phyloP scores from a whole-genome alignment of 2,888 invertebrate genomes.

The Germaria angustata region DNA sequence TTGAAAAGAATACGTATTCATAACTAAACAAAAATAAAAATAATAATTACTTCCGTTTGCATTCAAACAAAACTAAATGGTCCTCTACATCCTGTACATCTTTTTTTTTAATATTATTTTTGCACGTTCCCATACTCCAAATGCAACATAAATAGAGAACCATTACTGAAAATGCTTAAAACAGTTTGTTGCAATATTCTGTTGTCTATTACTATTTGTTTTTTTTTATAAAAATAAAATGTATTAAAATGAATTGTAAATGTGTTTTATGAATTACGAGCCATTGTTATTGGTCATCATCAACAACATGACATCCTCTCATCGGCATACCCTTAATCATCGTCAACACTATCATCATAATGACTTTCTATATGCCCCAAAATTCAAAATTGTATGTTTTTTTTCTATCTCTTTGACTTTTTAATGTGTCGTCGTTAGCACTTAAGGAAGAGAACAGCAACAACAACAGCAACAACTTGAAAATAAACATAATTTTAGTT shows the following conservation, averaged over 20 bases:
- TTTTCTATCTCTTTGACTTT: too few relatives aligned
- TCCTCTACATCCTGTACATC: conserved; percentile 64
- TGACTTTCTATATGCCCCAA: not conserved
- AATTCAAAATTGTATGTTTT: conserved; percentile 8
- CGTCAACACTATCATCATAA: not conserved
- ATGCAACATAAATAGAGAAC: not conserved
- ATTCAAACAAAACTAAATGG: conserved; percentile 62
- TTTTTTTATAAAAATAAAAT: conserved; percentile 17
- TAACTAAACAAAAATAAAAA: conserved; percentile 64
- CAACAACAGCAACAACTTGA: conserved; percentile 16
- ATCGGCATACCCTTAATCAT: not conserved
- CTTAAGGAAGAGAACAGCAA: conserved; percentile 44
- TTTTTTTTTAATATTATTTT: conserved; percentile 53
- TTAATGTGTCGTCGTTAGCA: conserved; percentile 63
- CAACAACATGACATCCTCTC: conserved; percentile 7
- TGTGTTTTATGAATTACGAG: conserved; percentile 30
- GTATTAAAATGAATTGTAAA: conserved; percentile 27
- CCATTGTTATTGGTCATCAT: conserved; percentile 38
- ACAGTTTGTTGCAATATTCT: not conserved
- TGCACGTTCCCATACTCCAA: conserved; percentile 9
- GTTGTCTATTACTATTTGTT: conserved; percentile 16
- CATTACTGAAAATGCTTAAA: not conserved
- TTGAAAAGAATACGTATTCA: conserved; percentile 24
- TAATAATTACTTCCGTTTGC: conserved; percentile 66
- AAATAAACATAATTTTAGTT: conserved; percentile 66